A percentile compares a stretch with the other conserved stretches of the same genome.
Evolutionary conservation across 2,888 invertebrate genomes (phyloP).

Genomic region (Chaitophorus viminalis): DNA sequence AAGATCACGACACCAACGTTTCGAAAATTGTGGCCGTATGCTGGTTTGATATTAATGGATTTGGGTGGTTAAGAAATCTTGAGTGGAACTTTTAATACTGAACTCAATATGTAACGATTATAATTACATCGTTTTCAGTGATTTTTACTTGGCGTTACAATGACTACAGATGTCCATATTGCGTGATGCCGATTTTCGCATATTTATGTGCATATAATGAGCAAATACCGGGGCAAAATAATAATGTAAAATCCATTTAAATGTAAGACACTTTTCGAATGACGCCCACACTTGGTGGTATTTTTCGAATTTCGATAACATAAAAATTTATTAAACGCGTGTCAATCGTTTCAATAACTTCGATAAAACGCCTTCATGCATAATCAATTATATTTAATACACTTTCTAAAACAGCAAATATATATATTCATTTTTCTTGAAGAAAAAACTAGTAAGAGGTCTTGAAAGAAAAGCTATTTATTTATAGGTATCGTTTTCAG

Average conservation of each 20-base stretch:
- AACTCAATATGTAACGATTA: too few relatives aligned
- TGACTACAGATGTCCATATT: too few relatives aligned
- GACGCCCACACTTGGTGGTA: background rate
- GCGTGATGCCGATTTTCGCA: too few relatives aligned
- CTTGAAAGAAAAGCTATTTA: conserved; percentile 26
- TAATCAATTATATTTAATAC: background rate
- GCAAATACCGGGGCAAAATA: background rate
- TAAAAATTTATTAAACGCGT: background rate
- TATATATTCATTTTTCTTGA: background rate
- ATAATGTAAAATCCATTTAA: background rate
- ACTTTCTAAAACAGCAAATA: conserved; percentile 17
- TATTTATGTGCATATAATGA: too few relatives aligned
- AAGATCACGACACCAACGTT: too few relatives aligned
- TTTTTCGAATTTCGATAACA: background rate
- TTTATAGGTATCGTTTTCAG: background rate
- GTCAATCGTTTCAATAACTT: background rate
- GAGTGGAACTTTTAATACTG: too few relatives aligned
- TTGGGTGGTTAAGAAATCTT: too few relatives aligned
- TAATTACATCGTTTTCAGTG: too few relatives aligned
- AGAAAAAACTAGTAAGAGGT: background rate
- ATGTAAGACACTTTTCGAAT: background rate
- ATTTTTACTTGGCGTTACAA: too few relatives aligned
- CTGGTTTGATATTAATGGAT: too few relatives aligned
- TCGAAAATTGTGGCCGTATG: too few relatives aligned
- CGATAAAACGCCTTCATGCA: background rate